Conservation (phyloP, 1,140 invertebrate species). For the Nixonia krombeini region DNA sequence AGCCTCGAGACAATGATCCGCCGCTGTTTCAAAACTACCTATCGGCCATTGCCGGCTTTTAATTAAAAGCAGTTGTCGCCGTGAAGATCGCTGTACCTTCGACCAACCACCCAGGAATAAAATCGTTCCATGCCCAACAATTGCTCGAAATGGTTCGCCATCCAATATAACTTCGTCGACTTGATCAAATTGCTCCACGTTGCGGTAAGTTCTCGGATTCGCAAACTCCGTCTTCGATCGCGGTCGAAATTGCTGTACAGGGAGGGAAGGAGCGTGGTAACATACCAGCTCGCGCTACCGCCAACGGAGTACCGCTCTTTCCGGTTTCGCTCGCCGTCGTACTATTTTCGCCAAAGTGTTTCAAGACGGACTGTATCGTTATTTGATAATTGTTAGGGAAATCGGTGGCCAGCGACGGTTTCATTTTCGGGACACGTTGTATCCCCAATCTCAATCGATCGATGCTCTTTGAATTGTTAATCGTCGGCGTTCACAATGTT, state of each 20-base stretch:
- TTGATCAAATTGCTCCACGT: neutral
- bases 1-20: too few relatives aligned
- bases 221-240: neutral
- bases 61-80: neutral
- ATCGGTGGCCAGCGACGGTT: constrained; percentile 21
- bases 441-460: neutral
- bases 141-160: too few relatives aligned
- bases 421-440: constrained; percentile 20
- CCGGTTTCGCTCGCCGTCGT: too few relatives aligned
- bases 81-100: too few relatives aligned
- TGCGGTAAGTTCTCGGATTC: neutral
- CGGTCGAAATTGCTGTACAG: neutral
- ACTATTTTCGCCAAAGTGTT: too few relatives aligned
- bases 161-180: neutral
- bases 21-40: too few relatives aligned
- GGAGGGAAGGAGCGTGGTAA: neutral
- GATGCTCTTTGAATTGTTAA: constrained; percentile 23
- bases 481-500: neutral
- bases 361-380: constrained; percentile 1
- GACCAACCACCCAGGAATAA: too few relatives aligned
- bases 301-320: neutral
- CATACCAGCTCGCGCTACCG: too few relatives aligned
- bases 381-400: constrained; percentile 24
- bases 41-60: neutral
- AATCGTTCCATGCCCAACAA: too few relatives aligned